phyloP scores from a whole-genome alignment of 23 tunicate species.

The Ciona savignyi region DNA sequence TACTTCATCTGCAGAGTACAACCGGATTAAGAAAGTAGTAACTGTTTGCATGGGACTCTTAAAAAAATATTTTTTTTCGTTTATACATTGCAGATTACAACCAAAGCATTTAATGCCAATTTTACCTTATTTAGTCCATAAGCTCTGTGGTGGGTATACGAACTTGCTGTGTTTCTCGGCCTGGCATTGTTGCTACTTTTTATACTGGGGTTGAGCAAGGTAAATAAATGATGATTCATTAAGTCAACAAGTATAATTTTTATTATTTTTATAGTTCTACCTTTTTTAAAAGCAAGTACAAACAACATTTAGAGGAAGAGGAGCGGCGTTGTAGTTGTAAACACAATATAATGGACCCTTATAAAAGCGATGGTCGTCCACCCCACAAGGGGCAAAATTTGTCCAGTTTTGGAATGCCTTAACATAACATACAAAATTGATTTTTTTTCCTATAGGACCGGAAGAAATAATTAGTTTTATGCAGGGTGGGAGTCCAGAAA shows the following conservation, averaged over 20 bases:
- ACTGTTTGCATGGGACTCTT: too few relatives aligned
- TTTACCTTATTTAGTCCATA: slow-evolving; percentile 3
- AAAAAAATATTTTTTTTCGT: too few relatives aligned
- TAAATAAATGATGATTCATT: background rate
- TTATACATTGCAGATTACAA: slow-evolving; percentile 4
- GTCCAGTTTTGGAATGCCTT: too few relatives aligned
- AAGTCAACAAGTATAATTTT: background rate
- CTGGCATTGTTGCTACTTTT: background rate
- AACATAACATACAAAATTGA: too few relatives aligned
- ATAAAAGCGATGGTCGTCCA: background rate
- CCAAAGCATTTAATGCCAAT: slow-evolving; percentile 18
- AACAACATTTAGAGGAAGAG: slow-evolving; percentile 37
- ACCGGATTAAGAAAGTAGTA: too few relatives aligned
- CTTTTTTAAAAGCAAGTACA: slow-evolving; percentile 35
- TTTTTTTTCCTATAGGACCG: too few relatives aligned
- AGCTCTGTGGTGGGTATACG: slow-evolving; percentile 14
- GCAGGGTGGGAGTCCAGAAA: slow-evolving; percentile 38
- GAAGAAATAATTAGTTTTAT: slow-evolving; percentile 2
- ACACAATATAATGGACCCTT: slow-evolving; percentile 9
- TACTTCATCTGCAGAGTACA: too few relatives aligned
- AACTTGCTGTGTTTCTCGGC: slow-evolving; percentile 3
- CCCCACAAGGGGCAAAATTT: too few relatives aligned
- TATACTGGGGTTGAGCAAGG: slow-evolving; percentile 8
- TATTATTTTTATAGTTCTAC: background rate
- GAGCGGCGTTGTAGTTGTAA: slow-evolving; percentile 21